A percentile compares a stretch with the other conserved stretches of the same genome.
Conservation (phyloP, 2,797 vertebrate species). For the Enteromius thamalakanensis region DNA sequence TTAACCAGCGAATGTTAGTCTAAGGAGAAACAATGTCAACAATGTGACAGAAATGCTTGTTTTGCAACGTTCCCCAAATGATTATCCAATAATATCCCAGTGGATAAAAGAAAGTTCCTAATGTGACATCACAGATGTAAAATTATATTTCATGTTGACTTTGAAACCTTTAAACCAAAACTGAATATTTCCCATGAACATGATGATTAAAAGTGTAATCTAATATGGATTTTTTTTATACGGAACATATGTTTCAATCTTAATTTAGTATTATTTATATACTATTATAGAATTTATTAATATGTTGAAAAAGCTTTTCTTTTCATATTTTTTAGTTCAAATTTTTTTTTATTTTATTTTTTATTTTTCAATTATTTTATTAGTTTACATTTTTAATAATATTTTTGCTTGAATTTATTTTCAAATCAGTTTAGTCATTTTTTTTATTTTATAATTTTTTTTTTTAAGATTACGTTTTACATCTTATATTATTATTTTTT, state of each 20-base stretch:
- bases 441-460: too few species aligned
- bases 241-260: background rate
- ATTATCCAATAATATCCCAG: background rate
- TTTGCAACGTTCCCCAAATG: background rate
- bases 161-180: background rate
- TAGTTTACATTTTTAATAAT: background rate
- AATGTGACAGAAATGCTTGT: background rate
- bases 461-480: background rate
- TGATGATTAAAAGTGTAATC: background rate
- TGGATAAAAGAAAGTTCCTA: background rate
- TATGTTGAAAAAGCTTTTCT: background rate
- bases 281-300: background rate
- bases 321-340: background rate
- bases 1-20: background rate
- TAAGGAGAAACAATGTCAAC: background rate
- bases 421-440: background rate
- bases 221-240: background rate
- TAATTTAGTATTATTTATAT: too few species aligned
- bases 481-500: background rate
- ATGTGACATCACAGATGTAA: background rate
- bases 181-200: background rate
- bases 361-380: background rate
- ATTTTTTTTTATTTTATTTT: background rate
- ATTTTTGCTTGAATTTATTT: background rate
- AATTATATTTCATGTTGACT: background rate